Evolutionary conservation across 2,888 invertebrate genomes (phyloP).

Genomic region (Azorinus chamasolen): DNA sequence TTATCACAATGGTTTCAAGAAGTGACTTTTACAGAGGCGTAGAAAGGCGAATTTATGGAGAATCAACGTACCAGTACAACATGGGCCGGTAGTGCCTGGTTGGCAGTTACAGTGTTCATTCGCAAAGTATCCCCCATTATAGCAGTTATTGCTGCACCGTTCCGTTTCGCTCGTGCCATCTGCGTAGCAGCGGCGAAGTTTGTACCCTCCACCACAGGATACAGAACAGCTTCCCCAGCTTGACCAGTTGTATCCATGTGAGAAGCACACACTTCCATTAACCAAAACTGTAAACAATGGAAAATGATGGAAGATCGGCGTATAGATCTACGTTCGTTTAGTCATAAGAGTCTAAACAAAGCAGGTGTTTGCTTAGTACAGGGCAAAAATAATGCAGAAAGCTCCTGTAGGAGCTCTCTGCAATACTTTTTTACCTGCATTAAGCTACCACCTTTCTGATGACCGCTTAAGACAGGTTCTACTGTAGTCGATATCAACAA

Average conservation of each 20-base stretch:
- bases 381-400: no score
- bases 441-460: no score
- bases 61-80: constrained; percentile 33
- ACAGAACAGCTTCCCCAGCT: constrained; percentile 25
- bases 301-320: background rate
- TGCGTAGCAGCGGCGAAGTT: constrained; percentile 12
- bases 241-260: constrained; percentile 12
- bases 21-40: no score
- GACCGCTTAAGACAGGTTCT: no score
- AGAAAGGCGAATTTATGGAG: no score
- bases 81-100: constrained; percentile 26
- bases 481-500: no score
- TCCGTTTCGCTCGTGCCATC: constrained; percentile 21
- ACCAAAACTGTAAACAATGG: background rate
- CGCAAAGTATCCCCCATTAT: constrained; percentile 33
- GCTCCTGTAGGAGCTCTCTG: no score
- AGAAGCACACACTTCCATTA: background rate
- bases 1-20: no score
- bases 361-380: no score
- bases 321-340: no score
- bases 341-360: no score
- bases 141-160: constrained; percentile 26
- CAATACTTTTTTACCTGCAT: no score
- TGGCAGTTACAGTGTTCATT: constrained; percentile 41
- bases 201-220: constrained; percentile 35